Evolutionary conservation across 2,113 vertebrate species (phyloP).

Genomic region (Alethe diademata): DNA sequence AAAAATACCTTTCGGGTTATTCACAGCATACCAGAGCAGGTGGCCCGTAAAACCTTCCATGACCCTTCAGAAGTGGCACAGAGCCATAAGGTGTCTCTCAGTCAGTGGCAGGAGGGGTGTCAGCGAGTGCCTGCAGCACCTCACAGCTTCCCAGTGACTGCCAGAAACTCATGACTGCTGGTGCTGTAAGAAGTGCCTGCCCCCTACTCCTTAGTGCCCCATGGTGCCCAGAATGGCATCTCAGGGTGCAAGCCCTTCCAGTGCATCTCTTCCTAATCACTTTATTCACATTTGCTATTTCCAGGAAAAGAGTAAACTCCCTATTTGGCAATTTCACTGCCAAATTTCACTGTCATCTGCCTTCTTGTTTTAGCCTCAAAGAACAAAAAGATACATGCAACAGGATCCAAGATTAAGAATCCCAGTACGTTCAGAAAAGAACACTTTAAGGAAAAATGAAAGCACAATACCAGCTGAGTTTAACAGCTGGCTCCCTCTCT

Average conservation of each 20-base stretch:
- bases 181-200: neutral
- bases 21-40: conserved; percentile 12
- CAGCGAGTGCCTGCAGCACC: neutral
- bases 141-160: neutral
- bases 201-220: neutral
- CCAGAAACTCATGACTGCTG: neutral
- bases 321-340: neutral
- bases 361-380: neutral
- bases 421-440: neutral
- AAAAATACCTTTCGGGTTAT: conserved; percentile 26
- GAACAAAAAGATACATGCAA: neutral
- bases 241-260: neutral
- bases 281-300: neutral
- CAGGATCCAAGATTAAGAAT: neutral
- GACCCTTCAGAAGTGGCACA: neutral
- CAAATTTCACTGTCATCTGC: neutral
- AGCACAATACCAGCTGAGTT: neutral
- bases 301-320: neutral
- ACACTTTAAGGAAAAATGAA: neutral
- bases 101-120: rapidly evolving
- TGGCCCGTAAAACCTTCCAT: neutral
- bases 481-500: neutral
- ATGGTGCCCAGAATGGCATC: neutral
- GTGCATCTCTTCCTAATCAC: neutral
- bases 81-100: neutral